Base-by-base conservation (phyloP, 2,113 vertebrate species). In the Nibea coibor region DNA sequence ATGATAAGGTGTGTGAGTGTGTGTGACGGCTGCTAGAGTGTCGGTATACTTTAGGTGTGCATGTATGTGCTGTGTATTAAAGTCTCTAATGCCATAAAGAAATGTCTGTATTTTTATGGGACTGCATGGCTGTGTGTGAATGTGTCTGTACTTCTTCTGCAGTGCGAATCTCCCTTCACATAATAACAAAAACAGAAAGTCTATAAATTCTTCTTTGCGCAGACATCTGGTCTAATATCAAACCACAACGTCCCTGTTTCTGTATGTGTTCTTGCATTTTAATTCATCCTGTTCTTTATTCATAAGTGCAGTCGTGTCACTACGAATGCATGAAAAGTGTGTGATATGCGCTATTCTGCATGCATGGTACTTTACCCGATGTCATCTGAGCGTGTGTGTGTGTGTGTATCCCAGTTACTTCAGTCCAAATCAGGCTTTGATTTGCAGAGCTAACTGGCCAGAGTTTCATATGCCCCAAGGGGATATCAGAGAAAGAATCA, bases 101-200 rank as follows among this genome's bases (percentile, higher is more conserved):
- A 63, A 80, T 26, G 16, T 63, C 73, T 50, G 47, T 57, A 66
- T 80, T 80, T 83, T 72, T 69, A 80, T 50, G 54, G 67, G 76
- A 68, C 26, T 82, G 51, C 16, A 39, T 2, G 14, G 24, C 24
- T 73, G 53, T 81, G 61, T 64, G 45, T 50, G 53, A 79, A 39
- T 61, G 45, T 51, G 26, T 54, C 28, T 54, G 22, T 28, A 22
- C 39, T 64, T 51, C 50, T 39, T 56, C 61, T 61, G 26, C 31
- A 65, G 67, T 10, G 28, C 47, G 56, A 28, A 50, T 62, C 39
- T 65, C 42, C 4, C 22, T 56, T 47, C n/a, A 53, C 45, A 72
- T 83, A 16, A 87, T 79, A 78, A 68, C 61, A 83, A 85, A 90
- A 88, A 68, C 84, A 89, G 87, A 87, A 56, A 50, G 67, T 70